Conservation (phyloP, 2,888 invertebrate genomes). For the Bellardia bayeri region DNA sequence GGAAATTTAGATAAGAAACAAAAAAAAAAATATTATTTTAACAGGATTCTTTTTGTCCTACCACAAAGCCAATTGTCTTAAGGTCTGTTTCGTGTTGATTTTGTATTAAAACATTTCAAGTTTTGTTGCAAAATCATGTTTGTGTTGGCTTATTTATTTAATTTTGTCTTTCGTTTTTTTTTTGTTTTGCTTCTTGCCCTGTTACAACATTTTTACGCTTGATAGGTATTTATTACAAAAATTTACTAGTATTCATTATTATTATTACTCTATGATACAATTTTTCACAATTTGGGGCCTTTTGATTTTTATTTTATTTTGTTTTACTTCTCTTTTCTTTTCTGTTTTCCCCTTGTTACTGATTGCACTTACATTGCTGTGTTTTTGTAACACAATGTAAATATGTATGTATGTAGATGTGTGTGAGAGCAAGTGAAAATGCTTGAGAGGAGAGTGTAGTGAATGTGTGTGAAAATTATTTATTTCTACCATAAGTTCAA, state of each 20-base stretch:
- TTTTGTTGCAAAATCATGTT: too few species aligned
- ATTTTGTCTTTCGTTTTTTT: not conserved
- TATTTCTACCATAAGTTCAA: constrained; percentile 79
- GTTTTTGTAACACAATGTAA: not conserved
- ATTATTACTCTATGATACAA: not conserved
- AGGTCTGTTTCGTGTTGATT: too few species aligned
- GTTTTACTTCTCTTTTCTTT: not conserved
- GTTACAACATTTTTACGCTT: constrained; percentile 48
- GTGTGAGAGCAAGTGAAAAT: constrained; percentile 24
- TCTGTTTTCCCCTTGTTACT: not conserved
- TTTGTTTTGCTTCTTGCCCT: not conserved
- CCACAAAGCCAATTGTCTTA: too few species aligned
- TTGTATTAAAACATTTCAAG: too few species aligned
- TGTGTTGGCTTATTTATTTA: not conserved
- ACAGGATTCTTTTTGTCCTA: too few species aligned
- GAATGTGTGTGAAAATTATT: constrained; percentile 30
- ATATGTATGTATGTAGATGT: not conserved
- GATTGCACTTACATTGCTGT: not conserved
- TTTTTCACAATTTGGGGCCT: not conserved
- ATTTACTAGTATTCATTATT: not conserved
- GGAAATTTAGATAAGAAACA: too few species aligned
- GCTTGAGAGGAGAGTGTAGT: constrained; percentile 18
- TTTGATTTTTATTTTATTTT: not conserved
- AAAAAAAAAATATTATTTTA: too few species aligned
- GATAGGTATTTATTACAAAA: constrained; percentile 52